phyloP scores from a whole-genome alignment of 2,797 vertebrate species.

The Alcedo atthis region DNA sequence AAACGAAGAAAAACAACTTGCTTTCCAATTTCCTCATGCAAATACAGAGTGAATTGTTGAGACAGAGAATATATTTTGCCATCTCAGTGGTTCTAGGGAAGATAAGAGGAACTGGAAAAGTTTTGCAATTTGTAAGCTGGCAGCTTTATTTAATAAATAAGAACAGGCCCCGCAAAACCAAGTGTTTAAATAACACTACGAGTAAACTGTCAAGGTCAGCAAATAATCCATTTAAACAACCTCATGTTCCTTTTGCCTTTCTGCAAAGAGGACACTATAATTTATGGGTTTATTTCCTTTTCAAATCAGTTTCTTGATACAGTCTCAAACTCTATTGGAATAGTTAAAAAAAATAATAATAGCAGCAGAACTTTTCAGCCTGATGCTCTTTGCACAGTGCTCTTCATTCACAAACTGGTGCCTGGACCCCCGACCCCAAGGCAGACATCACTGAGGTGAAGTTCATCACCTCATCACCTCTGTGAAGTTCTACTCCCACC shows the following conservation, averaged over 20 bases:
- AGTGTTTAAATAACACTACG: slow-evolving; percentile 77
- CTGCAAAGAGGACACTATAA: slow-evolving; percentile 54
- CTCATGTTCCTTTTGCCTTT: slow-evolving; percentile 47
- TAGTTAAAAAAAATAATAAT: not conserved
- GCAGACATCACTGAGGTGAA: not conserved
- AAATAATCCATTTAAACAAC: slow-evolving; percentile 66
- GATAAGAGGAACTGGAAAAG: slow-evolving; percentile 76
- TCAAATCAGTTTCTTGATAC: slow-evolving; percentile 55
- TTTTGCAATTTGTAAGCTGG: slow-evolving; percentile 76
- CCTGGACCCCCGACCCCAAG: accelerated
- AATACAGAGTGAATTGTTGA: slow-evolving; percentile 77
- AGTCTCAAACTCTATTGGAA: not conserved
- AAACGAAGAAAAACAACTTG: slow-evolving; percentile 80
- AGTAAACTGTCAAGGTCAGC: slow-evolving; percentile 74
- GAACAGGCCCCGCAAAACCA: slow-evolving; percentile 26
- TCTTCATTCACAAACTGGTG: not conserved
- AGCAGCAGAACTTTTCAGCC: not conserved
- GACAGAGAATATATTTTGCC: slow-evolving; percentile 80
- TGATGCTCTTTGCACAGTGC: not conserved
- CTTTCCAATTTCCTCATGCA: slow-evolving; percentile 83
- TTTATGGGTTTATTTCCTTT: slow-evolving; percentile 37
- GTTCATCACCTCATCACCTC: not conserved
- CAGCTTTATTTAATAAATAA: slow-evolving; percentile 74
- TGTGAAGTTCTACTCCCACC: not conserved
- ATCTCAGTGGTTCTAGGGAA: slow-evolving; percentile 80